Conservation (phyloP, 2,888 invertebrate species). For the Ophion slaviceki region DNA sequence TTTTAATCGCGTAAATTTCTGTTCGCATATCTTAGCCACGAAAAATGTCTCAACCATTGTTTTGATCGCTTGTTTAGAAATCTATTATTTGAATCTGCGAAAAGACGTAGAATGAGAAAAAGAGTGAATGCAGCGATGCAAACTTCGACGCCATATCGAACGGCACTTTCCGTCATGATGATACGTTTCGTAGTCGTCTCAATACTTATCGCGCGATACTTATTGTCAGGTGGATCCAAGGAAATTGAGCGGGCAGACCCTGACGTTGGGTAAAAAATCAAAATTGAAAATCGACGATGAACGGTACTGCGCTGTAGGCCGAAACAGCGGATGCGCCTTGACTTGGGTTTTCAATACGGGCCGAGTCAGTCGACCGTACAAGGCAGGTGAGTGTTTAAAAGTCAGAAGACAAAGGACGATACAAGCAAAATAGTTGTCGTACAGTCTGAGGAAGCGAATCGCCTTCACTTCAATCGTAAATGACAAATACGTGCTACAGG, state of each 20-base stretch:
- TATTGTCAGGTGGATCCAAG: slow-evolving; percentile 70
- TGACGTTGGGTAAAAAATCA: slow-evolving; percentile 72
- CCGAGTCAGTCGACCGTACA: slow-evolving; percentile 66
- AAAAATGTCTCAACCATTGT: no score
- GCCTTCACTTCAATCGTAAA: neutral
- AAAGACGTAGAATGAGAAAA: no score
- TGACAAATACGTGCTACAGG: no score
- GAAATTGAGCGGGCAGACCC: slow-evolving; percentile 70
- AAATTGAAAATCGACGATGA: slow-evolving; percentile 73
- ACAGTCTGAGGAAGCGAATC: neutral
- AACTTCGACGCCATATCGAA: neutral
- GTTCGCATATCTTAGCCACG: no score
- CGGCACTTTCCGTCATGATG: neutral
- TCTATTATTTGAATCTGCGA: no score
- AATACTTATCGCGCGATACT: neutral
- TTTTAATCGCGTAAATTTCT: no score
- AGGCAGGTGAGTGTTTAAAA: slow-evolving; percentile 68
- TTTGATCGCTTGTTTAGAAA: neutral
- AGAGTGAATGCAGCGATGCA: neutral
- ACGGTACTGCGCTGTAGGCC: slow-evolving; percentile 69
- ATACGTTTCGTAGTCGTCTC: neutral
- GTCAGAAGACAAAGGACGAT: neutral
- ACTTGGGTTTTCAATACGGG: slow-evolving; percentile 73
- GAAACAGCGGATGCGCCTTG: slow-evolving; percentile 60
- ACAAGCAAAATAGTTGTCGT: neutral